phyloP scores from a whole-genome alignment of 2,113 vertebrate genomes.

The Cebidichthys violaceus region DNA sequence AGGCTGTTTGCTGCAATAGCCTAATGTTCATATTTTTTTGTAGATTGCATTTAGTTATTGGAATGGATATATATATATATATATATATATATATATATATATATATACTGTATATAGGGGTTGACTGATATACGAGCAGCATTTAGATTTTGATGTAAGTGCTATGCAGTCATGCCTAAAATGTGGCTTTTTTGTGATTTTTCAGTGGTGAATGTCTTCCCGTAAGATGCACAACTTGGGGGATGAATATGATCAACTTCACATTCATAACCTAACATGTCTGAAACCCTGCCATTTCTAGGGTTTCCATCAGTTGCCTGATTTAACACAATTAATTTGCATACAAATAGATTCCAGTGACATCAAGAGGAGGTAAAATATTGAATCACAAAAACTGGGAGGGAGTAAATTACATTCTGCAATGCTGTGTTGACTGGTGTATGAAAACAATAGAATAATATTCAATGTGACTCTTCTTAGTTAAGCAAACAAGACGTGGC shows the following conservation, averaged over 20 bases:
- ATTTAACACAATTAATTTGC: conserved; percentile 53
- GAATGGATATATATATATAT: background rate
- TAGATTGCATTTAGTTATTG: conserved; percentile 18
- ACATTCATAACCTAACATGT: conserved; percentile 34
- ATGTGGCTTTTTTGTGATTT: background rate
- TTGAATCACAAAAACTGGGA: conserved; percentile 4
- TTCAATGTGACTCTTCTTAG: conserved; percentile 15
- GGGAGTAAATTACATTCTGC: conserved; percentile 40
- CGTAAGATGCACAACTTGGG: background rate
- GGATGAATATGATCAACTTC: conserved; percentile 35
- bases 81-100: too few relatives aligned
- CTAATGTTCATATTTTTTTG: conserved; percentile 28
- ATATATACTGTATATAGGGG: too few relatives aligned
- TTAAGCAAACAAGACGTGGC: conserved; percentile 39
- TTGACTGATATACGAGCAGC: background rate
- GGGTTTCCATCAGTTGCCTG: conserved; percentile 25
- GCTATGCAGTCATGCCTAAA: conserved; percentile 1
- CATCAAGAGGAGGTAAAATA: conserved; percentile 42
- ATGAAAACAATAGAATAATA: conserved; percentile 27
- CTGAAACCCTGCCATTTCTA: conserved; percentile 31
- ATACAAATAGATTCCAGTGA: conserved; percentile 56
- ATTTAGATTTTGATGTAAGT: background rate
- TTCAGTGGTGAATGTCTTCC: background rate
- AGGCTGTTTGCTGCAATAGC: conserved; percentile 2
- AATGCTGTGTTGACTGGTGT: conserved; percentile 39